A percentile compares a stretch with the other conserved stretches of the same genome.
These are phyloP conservation scores for Dallia pectoralis DNA, from an alignment of 2,797 vertebrate species.

Conservation along the genomic window DNA sequence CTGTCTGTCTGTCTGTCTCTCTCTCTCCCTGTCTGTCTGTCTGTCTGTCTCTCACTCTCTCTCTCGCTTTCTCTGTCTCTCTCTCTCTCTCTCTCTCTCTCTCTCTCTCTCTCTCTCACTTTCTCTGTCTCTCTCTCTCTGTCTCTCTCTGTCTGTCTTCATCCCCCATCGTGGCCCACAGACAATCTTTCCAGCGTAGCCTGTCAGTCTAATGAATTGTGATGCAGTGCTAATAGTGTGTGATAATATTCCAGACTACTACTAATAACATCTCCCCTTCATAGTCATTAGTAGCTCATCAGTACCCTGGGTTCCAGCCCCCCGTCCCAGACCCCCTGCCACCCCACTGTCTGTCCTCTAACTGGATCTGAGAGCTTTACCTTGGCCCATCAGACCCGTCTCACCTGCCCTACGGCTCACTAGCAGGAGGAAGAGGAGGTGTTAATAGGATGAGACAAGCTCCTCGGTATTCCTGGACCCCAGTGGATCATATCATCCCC, in stretches of 20 bases:
- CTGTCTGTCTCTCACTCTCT: conserved; percentile 24
- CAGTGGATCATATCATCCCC: not conserved
- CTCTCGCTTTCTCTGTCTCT: not conserved
- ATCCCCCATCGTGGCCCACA: not conserved
- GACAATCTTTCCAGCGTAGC: conserved; percentile 16
- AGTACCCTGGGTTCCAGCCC: conserved; percentile 20
- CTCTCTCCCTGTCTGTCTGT: not conserved
- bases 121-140: conserved; percentile 12
- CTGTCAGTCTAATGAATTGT: conserved; percentile 70
- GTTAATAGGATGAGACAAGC: conserved; percentile 54
- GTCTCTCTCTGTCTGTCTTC: conserved; percentile 29
- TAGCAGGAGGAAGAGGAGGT: conserved; percentile 24
- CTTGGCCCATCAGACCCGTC: conserved; percentile 37
- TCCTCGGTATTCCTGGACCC: conserved; percentile 26
- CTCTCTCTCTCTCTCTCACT: too few species aligned
- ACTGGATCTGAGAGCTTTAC: conserved; percentile 11
- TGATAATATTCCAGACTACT: conserved; percentile 69
- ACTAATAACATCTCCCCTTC: conserved; percentile 62
- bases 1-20: not conserved
- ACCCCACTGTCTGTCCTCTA: conserved; percentile 2
- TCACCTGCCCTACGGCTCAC: conserved; percentile 36
- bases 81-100: not conserved
- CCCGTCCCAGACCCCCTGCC: conserved; percentile 3
- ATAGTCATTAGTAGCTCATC: conserved; percentile 62
- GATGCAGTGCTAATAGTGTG: conserved; percentile 71